Evolutionary conservation across 2,888 invertebrate genomes (phyloP).

Genomic region (Frankliniella fusca): DNA sequence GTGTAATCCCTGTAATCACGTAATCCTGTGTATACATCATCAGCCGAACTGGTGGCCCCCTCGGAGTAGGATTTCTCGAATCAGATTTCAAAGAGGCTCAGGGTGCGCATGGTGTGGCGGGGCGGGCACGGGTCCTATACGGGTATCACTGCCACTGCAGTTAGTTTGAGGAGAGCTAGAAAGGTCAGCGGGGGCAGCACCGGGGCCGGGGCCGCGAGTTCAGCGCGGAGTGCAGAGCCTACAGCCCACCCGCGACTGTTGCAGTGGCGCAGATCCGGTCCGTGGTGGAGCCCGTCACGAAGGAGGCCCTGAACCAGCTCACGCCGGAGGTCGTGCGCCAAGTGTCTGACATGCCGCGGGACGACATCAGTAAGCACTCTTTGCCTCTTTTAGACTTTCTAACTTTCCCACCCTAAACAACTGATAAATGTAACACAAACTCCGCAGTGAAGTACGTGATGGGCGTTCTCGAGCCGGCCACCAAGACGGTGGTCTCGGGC

Average conservation of each 20-base stretch:
- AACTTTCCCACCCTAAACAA: no score
- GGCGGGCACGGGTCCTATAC: neutral
- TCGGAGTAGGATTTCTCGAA: no score
- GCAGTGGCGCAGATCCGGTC: conserved; percentile 17
- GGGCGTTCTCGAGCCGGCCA: conserved; percentile 11
- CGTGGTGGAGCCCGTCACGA: conserved; percentile 13
- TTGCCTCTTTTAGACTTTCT: no score
- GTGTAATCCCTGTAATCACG: no score
- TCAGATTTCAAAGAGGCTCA: neutral
- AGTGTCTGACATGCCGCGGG: conserved; percentile 4
- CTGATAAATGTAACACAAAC: no score
- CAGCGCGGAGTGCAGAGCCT: no score
- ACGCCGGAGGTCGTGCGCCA: conserved; percentile 10
- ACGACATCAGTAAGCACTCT: neutral
- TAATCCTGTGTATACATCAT: no score
- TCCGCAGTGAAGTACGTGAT: conserved; percentile 16
- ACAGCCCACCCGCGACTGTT: neutral
- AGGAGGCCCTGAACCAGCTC: neutral
- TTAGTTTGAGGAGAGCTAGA: no score
- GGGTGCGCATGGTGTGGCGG: neutral
- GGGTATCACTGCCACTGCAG: no score
- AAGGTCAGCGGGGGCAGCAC: no score
- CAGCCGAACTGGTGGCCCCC: no score
- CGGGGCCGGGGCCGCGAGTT: no score
- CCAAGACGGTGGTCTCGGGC: conserved; percentile 23